Base-by-base conservation (phyloP, 2,113 vertebrate genomes). In the Prietella phreatophila region DNA sequence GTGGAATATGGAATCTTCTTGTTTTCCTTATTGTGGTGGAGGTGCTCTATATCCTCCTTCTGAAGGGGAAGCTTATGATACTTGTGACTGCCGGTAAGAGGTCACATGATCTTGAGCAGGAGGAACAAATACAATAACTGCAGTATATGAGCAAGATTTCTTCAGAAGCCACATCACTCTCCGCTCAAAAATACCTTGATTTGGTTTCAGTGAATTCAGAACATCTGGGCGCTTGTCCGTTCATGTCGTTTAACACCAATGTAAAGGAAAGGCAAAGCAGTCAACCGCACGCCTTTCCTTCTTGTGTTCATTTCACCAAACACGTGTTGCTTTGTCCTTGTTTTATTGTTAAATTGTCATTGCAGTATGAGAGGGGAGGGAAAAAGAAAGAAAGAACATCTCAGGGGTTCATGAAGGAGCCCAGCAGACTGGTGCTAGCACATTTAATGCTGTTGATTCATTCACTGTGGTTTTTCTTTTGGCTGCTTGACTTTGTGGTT, bases 41-140 rank as follows among this genome's bases (percentile, higher is more conserved):
- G 84, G 86, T 91, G 87, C 73, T 79, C 89, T 85, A 91, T 88
- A 88, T 86, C 93, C 93, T 93, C 92, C 91, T 95, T 95, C 96
- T 93, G 95, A 95, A 96, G 96, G 94, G 95, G 95, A 97, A 97
- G 96, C 95, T 96, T 96, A 94, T 95, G 95, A 94, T 95, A 90
- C 96, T 95, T 96, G 95, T 97, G 96, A 97, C 96, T 97, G 95
- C 91, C 92, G 95, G 95, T 94, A 95, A 95, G 95, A 96, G 96
- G 95, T 97, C 96, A 97, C 96, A 97, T 97, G 96, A 96, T 95
- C 93, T 90, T 94, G 94, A 93, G 90, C 92, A 95, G 94, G 95
- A 95, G 94, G 94, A 95, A 94, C 89, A 93, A 94, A 95, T 94
- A 96, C 96, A 96, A 95, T 95, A 93, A 95, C 92, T 85, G 39